Conservation (phyloP, 2,113 vertebrate genomes). For the Garra rufa region DNA sequence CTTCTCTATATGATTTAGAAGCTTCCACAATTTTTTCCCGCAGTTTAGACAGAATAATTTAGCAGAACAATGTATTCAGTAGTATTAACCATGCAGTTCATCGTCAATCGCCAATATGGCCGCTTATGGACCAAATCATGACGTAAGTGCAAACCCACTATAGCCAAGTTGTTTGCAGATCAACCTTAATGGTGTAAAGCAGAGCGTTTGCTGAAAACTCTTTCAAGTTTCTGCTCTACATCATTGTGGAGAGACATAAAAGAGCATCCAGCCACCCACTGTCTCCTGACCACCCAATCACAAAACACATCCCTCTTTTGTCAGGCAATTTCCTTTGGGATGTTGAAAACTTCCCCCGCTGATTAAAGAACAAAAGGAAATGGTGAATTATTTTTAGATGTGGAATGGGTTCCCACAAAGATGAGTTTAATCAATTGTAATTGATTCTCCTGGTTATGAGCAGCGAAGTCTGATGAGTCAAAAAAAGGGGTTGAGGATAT, state of each 20-base stretch:
- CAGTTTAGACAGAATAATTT: no score
- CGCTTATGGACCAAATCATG: no score
- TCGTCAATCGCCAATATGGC: no score
- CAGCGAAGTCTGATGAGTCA: constrained; percentile 52
- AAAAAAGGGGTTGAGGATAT: constrained; percentile 57
- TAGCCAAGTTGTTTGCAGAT: not conserved
- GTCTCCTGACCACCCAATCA: constrained; percentile 37
- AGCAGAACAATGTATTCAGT: no score
- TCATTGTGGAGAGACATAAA: constrained; percentile 42
- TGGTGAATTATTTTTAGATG: constrained; percentile 62
- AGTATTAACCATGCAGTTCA: no score
- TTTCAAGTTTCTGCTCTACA: constrained; percentile 32
- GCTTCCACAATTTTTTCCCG: no score
- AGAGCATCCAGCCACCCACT: constrained; percentile 43
- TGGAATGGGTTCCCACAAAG: constrained; percentile 53
- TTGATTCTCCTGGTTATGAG: constrained; percentile 60
- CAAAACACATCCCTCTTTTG: constrained; percentile 56
- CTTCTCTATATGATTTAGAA: no score
- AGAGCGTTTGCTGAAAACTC: not conserved
- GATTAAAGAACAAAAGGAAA: constrained; percentile 62
- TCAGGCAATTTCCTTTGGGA: constrained; percentile 55
- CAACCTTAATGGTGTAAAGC: not conserved
- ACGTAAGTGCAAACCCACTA: no score
- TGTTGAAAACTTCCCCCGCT: constrained; percentile 54
- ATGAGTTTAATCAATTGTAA: constrained; percentile 65